Evolutionary conservation across 2,888 invertebrate species (phyloP).

Genomic region (Phyto melanocephala): DNA sequence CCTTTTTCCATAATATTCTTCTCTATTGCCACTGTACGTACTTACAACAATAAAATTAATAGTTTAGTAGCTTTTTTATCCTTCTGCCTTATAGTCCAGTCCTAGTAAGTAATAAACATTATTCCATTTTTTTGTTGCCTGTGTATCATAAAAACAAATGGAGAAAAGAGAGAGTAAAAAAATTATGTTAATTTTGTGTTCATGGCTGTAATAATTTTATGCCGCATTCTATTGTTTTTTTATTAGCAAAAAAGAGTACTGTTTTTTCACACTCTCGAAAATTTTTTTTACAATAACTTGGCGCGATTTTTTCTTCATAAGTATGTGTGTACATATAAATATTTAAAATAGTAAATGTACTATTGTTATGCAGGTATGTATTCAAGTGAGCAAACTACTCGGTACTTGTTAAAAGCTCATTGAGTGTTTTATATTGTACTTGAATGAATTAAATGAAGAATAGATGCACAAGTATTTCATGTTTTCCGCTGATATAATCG

Average conservation of each 20-base stretch:
- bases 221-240: slow-evolving; percentile 12
- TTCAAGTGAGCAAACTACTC: not conserved
- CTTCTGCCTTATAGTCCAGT: not conserved
- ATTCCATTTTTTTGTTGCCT: not conserved
- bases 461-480: not conserved
- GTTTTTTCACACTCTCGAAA: slow-evolving; percentile 19
- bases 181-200: slow-evolving; percentile 42
- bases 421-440: slow-evolving; percentile 24
- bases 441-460: slow-evolving; percentile 10
- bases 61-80: slow-evolving; percentile 19
- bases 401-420: slow-evolving; percentile 10
- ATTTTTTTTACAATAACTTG: slow-evolving; percentile 17
- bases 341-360: slow-evolving; percentile 32
- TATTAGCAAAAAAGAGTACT: not conserved
- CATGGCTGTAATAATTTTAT: slow-evolving; percentile 39
- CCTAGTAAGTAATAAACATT: not conserved
- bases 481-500: slow-evolving; percentile 10
- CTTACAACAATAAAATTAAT: slow-evolving; percentile 33
- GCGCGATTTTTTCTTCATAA: not conserved
- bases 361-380: not conserved
- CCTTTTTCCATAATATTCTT: not conserved
- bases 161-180: slow-evolving; percentile 16
- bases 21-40: not conserved
- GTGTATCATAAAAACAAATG: slow-evolving; percentile 20
- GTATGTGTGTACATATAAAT: not conserved